Base-by-base conservation (phyloP, 2,113 vertebrate species). In the Prietella phreatophila region DNA sequence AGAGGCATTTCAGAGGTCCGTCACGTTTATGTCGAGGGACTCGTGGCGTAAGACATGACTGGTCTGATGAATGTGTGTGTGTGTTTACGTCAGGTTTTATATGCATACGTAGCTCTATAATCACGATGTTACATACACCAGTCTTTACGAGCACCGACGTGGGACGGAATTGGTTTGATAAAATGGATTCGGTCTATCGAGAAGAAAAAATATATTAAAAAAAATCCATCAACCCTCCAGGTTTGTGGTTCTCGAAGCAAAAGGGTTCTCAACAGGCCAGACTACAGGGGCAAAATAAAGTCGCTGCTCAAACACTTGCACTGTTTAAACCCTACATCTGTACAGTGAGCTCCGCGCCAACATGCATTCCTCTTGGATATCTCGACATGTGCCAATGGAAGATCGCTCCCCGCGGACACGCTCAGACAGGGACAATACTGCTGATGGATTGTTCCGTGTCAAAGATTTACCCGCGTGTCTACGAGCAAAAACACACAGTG, bases 391-490 rank as follows among this genome's bases (percentile, higher is more conserved):
- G 87, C 22, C 10, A 85, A 36, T 87, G 69, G 83, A 91, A 90
- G 90, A 89, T 91, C 92, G 82, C 86, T 80, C 36, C 56, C 78
- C 76, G 84, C 85, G 20, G 80, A 73, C 85, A 88, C 79, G 83
- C 88, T 91, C 89, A 88, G 82, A 87, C 91, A 83, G 73, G 79
- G 58, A 90, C 85, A 89, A 88, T 90, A 90, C 88, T 92, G 65
- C 88, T 87, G 79, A 86, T 56, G 69, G 84, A 89, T 86, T 90
- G 69, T 69, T 86, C 87, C 58, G 76, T 85, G n/a, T 53, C 89
- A 55, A 22, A 69, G 58, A 88, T 92, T 93, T 92, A 86, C 69
- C 88, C 56, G 87, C 89, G 83, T 50, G 90, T 89, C 89, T 92
- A 87, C 79, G 84, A 67, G 30, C 58, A 67, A 56, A 85, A 75